Base-by-base conservation (phyloP, 1,140 invertebrate genomes). In the Coelopa frigida region DNA sequence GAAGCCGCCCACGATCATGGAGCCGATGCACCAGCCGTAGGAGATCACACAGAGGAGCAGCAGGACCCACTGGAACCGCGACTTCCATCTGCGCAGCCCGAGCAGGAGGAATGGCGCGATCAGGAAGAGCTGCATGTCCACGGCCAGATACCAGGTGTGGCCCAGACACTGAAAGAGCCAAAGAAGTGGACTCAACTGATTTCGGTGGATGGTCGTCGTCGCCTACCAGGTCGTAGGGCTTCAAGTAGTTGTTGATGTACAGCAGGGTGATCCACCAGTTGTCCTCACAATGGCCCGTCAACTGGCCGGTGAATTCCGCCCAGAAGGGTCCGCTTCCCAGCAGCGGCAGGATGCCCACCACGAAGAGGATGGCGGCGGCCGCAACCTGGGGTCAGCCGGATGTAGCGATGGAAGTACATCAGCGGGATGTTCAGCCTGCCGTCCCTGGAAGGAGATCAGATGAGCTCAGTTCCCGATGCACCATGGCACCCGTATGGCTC, bases 81-180 rank as follows among this genome's bases (percentile, higher is more conserved):
- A 14, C 44, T 52, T 7, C 75, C 78, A 82, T 41, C 72, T 76
- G 75, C 79, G 80, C 12, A 84, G 62, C 3, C 76, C 72, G 58
- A 81, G 82, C 44, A 89, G 75, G 32, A 92, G 72, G 14, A 87
- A 66, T 0, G 87, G 83, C 11, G 85, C 82, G 4, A 89, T 60
- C 36, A 89, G 71, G 59, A 87, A 89, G 41, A 91, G 73, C 62
- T 92, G 88, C 52, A 87, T 88, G 59, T 93, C 89, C 39, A 87
- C 86, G 1, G 89, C 83, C 41, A 94, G 71, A 55, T 92, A 93
- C 90, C 90, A 94, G 0, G 86, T 82, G 74, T 88, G 87, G 31
- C 85, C 85, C 80, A 93, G 83, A 57, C 89, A 93, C 87, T 90
- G 68, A 37, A 73, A 73, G n/a, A n/a, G n/a, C n/a, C n/a, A n/a